These are phyloP conservation scores for Ochropleura plecta DNA, from an alignment of 2,888 invertebrate genomes.

Conservation along the genomic window DNA sequence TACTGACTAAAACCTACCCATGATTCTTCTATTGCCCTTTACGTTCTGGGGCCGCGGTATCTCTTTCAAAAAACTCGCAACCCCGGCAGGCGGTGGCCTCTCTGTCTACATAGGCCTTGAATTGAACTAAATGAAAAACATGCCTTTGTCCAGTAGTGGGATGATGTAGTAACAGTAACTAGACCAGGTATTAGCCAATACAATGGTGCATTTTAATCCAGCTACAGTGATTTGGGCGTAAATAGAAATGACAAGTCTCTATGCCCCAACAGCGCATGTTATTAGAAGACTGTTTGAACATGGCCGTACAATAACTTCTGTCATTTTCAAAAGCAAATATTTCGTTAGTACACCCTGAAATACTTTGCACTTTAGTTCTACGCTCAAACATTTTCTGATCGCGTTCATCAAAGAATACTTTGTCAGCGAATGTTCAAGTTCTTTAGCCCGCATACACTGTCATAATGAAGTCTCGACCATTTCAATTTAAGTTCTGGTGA, in stretches of 20 bases:
- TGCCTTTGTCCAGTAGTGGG: no score
- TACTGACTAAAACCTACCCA: no score
- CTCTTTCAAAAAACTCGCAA: no score
- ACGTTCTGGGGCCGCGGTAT: no score
- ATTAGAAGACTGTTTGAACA: background rate
- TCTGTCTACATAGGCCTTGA: no score
- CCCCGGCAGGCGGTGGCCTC: no score
- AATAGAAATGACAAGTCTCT: background rate
- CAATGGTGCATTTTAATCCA: background rate
- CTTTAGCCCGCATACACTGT: constrained; percentile 27
- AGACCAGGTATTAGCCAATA: no score
- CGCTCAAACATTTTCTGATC: constrained; percentile 16
- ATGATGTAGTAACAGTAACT: no score
- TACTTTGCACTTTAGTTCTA: constrained; percentile 20
- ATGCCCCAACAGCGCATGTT: background rate
- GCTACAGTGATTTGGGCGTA: background rate
- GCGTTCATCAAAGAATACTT: constrained; percentile 33
- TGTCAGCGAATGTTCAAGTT: constrained; percentile 38
- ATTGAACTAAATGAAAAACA: no score
- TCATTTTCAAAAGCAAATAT: background rate
- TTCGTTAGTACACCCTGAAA: background rate
- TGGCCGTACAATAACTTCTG: background rate
- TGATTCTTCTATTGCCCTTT: no score
- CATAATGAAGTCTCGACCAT: constrained; percentile 34
- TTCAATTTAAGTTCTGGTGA: constrained; percentile 42